Conservation (phyloP, 2,888 invertebrate genomes). For the Megaustenia siamemsis region DNA sequence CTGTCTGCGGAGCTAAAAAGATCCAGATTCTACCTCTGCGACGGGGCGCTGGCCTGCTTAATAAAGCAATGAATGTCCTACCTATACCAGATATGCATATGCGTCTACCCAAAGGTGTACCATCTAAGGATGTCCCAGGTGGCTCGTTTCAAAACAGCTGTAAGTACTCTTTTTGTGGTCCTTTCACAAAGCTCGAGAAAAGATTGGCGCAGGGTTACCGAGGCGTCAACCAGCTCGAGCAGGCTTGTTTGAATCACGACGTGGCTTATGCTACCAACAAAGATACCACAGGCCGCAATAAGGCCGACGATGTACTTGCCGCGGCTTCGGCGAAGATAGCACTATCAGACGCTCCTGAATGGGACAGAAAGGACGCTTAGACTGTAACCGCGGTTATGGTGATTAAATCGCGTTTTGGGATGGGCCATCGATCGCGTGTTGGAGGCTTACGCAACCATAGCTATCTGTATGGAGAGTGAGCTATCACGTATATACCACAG, state of each 20-base stretch:
- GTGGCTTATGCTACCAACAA: background rate
- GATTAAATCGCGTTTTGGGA: background rate
- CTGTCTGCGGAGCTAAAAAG: slow-evolving; percentile 7
- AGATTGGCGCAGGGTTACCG: slow-evolving; percentile 1
- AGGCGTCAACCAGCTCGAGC: background rate
- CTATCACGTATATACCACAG: no score
- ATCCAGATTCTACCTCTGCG: background rate
- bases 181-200: background rate
- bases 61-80: background rate
- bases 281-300: background rate
- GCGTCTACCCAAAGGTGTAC: background rate
- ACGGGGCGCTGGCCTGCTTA: background rate
- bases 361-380: background rate
- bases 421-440: no score
- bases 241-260: slow-evolving; percentile 2
- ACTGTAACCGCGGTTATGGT: background rate
- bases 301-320: background rate
- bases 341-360: background rate
- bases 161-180: background rate
- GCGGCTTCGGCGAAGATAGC: background rate
- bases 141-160: background rate
- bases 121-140: background rate
- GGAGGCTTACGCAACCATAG: no score
- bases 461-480: no score
- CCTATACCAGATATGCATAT: background rate